phyloP scores from a whole-genome alignment of 2,113 vertebrate species.

The Sterrhoptilus dennistouni region DNA sequence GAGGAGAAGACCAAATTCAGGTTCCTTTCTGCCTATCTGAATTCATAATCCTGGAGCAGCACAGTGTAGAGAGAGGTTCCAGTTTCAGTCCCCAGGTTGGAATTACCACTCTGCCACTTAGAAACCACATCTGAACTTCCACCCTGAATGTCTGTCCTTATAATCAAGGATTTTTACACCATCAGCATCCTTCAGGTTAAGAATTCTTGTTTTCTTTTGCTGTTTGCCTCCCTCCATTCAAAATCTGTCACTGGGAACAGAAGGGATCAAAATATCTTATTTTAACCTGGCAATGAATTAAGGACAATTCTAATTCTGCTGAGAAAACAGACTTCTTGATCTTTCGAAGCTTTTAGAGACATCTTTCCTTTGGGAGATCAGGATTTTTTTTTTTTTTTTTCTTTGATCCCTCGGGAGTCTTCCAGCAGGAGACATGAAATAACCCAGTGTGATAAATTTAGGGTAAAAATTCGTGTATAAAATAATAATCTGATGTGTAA shows the following conservation, averaged over 20 bases:
- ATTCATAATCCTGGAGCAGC: background rate
- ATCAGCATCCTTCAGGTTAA: background rate
- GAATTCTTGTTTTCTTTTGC: background rate
- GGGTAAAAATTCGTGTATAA: no score
- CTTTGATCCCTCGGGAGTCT: background rate
- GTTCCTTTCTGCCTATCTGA: background rate
- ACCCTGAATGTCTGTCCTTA: background rate
- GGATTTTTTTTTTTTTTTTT: background rate
- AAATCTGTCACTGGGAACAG: background rate
- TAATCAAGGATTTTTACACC: background rate
- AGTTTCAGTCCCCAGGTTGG: background rate
- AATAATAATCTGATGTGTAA: no score
- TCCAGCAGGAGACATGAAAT: background rate
- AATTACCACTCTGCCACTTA: background rate
- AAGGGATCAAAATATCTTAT: background rate
- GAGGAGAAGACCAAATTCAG: background rate
- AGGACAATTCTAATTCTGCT: background rate
- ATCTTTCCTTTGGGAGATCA: background rate
- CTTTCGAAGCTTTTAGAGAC: background rate
- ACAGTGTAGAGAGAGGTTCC: accelerated
- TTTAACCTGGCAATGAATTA: background rate
- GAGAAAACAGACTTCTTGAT: background rate
- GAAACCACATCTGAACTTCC: background rate
- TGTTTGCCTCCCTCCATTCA: background rate
- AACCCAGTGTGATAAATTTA: no score